phyloP scores from a whole-genome alignment of 2,113 vertebrate species.

The Seriola rivoliana region DNA sequence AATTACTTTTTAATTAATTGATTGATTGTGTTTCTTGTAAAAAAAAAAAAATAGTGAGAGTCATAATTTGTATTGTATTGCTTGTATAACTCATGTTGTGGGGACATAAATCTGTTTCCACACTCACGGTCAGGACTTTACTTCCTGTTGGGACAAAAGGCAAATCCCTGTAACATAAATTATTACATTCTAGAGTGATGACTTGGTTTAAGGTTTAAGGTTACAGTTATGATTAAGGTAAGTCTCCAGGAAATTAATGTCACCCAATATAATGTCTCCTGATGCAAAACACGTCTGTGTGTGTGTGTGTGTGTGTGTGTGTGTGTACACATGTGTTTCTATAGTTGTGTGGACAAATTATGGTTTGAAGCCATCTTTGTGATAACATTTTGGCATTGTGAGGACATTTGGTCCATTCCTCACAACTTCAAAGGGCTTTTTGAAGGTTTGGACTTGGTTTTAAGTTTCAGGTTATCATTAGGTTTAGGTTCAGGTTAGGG shows the following conservation, averaged over 20 bases:
- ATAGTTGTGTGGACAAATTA: no score
- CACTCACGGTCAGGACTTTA: not conserved
- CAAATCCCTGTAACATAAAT: not conserved
- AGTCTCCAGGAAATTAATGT: not conserved
- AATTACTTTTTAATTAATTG: no score
- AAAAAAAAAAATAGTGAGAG: no score
- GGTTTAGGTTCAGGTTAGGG: no score
- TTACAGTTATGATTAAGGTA: not conserved
- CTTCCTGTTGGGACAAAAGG: not conserved
- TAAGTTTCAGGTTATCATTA: no score
- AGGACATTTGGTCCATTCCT: no score
- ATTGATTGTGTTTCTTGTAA: no score
- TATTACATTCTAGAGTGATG: not conserved
- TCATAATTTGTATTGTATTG: not conserved
- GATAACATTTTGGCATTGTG: no score
- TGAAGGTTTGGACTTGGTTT: no score
- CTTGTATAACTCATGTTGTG: not conserved
- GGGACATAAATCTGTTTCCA: not conserved
- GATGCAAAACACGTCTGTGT: not conserved
- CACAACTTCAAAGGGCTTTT: no score
- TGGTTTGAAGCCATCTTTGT: no score
- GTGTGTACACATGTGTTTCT: not conserved
- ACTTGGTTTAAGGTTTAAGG: not conserved
- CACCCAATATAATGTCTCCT: not conserved
- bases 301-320: not conserved